A percentile compares a stretch with the other conserved stretches of the same genome.
Conservation (phyloP, 2,888 invertebrate genomes). For the Parnassius glacialis region DNA sequence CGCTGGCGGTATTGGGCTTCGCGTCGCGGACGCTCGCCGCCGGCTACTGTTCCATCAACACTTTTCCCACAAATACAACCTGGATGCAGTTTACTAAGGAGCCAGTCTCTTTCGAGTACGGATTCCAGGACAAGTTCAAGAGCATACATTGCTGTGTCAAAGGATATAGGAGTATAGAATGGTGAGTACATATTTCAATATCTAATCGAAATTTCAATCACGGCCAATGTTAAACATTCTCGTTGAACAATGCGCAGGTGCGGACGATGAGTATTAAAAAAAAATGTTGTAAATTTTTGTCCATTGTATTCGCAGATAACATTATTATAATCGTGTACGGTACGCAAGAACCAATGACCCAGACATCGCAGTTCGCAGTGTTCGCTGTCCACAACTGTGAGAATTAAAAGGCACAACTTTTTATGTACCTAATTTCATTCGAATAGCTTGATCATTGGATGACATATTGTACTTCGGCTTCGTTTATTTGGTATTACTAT, state of each 20-base stretch:
- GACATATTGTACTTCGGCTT: no score
- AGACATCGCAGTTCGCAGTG: neutral
- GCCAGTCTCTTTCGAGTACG: constrained; percentile 84
- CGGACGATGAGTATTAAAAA: constrained; percentile 61
- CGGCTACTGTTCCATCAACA: constrained; percentile 82
- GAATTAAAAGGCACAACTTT: neutral
- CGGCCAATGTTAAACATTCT: constrained; percentile 40
- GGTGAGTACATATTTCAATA: constrained; percentile 76
- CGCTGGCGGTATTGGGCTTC: constrained; percentile 47
- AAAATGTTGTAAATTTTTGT: constrained; percentile 57
- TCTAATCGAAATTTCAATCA: constrained; percentile 41
- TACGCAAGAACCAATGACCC: constrained; percentile 25
- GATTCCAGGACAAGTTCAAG: constrained; percentile 85
- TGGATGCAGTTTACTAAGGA: constrained; percentile 88
- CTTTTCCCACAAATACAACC: constrained; percentile 79
- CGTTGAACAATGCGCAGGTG: constrained; percentile 81
- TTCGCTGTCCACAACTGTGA: constrained; percentile 5
- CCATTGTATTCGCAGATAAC: constrained; percentile 61
- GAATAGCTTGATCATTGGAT: no score
- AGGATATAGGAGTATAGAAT: constrained; percentile 89
- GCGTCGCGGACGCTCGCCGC: constrained; percentile 48
- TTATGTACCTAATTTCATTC: no score
- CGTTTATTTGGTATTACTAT: no score
- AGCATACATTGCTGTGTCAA: constrained; percentile 89
- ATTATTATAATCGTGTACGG: constrained; percentile 51